Percentiles rank a stretch among this genome's conserved stretches.
Evolutionary conservation across 2,113 vertebrate species (phyloP).

Genomic region (Sinosuthora webbiana): DNA sequence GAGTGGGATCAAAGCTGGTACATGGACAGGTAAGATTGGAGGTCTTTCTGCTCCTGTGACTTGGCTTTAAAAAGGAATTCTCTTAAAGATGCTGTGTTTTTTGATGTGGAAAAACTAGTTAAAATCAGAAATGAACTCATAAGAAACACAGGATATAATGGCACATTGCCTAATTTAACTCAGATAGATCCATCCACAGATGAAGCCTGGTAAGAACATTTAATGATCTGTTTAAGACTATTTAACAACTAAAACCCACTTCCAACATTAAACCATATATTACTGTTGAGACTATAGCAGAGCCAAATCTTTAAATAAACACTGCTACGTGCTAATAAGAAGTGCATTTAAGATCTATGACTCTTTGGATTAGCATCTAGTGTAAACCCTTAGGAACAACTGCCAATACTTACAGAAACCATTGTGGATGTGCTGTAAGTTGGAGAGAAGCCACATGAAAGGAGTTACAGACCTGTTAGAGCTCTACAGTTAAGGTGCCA

Average conservation of each 20-base stretch:
- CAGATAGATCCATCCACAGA: background rate
- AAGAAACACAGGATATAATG: background rate
- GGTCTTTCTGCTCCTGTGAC: background rate
- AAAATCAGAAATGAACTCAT: background rate
- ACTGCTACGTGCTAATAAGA: background rate
- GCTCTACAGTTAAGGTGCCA: background rate
- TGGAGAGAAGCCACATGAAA: background rate
- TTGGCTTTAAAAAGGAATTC: background rate
- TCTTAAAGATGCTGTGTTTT: background rate
- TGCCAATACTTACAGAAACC: conserved; percentile 19
- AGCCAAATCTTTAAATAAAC: background rate
- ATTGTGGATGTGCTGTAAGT: background rate
- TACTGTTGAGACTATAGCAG: background rate
- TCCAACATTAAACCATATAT: background rate
- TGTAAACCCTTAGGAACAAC: background rate
- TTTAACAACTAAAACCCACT: background rate
- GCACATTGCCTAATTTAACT: background rate
- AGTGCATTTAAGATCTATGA: background rate
- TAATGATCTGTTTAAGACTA: background rate
- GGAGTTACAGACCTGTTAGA: background rate
- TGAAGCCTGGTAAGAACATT: background rate
- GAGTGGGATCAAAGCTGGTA: background rate
- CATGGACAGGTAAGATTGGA: background rate
- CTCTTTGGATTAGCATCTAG: background rate
- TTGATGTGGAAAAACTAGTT: background rate